Evolutionary conservation across 2,888 invertebrate species (phyloP), one percentile per base, ranked within the genome.

Genomic region (Yponomeuta cagnagella): DNA sequence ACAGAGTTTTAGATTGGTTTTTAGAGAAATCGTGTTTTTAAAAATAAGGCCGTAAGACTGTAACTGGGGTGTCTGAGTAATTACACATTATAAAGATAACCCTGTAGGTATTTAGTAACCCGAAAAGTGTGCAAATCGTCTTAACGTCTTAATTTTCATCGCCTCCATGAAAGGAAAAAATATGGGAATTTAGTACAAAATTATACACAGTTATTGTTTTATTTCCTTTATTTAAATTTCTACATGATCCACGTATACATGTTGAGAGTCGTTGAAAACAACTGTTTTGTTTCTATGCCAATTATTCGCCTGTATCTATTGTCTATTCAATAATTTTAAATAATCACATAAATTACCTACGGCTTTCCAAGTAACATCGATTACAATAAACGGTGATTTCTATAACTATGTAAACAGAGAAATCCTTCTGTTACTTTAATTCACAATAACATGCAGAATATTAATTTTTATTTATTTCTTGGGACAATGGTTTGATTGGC

Each of bases 201-300:
- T 1, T 15, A 58, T 12, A 15, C 52, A 58, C 5, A 15, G 5
- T 58, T 58, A 5, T 58, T 58, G 12, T 58, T 58, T 58, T 3
- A 15, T 15, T 58, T 58, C 52, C 8, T 74, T 73, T 73, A 72
- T 73, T 72, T 71, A 48, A 75, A 73, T 71, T 75, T 71, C 77
- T 78, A 78, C 78, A 75, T 73, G 71, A 74, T 74, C 73, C 76
- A 78, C 78, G 77, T 77, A 76, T 77, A 77, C 77, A 76, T 75
- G 73, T 71, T 74, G 73, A 70, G 70, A 74, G 74, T 73, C 73
- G 74, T 15, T 67, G n/a, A 66, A 33, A 43, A 67, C 69, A 71
- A 74, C 72, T 72, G 71, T 43, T 43, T 43, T 43, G 43, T 43
- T 43, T 43, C 9, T 43, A 43, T 43, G 5, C 33, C 2, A 33